Percentiles rank a stretch among this genome's conserved stretches.
Evolutionary conservation across 1,140 invertebrate genomes (phyloP).

Genomic region (Drosophila auraria): DNA sequence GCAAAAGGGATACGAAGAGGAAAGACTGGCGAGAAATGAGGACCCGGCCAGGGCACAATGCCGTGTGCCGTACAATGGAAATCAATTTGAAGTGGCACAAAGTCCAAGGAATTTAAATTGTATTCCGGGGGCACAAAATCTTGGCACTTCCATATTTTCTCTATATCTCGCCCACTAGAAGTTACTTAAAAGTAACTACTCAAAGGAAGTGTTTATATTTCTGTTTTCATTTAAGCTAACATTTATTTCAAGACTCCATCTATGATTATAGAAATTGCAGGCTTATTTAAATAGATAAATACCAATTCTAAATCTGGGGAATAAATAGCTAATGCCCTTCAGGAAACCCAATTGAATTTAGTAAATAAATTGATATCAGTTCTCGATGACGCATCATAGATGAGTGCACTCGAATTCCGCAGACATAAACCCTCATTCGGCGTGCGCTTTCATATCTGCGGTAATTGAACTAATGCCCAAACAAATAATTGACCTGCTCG

Average conservation of each 20-base stretch:
- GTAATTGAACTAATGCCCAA: constrained; percentile 46
- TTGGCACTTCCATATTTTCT: constrained; percentile 6
- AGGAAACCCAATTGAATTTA: neutral
- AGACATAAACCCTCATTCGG: neutral
- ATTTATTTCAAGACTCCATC: neutral
- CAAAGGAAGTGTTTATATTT: neutral
- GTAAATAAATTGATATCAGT: neutral
- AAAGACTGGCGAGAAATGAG: constrained; percentile 33
- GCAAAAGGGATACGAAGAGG: constrained; percentile 4
- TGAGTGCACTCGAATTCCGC: neutral
- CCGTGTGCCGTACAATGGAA: constrained; percentile 60
- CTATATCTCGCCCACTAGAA: neutral
- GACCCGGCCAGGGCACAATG: constrained; percentile 39
- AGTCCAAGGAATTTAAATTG: constrained; percentile 64
- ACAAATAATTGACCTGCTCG: constrained; percentile 45
- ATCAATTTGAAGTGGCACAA: constrained; percentile 51
- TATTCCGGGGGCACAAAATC: constrained; percentile 21
- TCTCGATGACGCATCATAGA: neutral
- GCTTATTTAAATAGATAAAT: too few relatives aligned
- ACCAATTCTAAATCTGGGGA: too few relatives aligned
- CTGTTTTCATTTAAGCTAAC: neutral
- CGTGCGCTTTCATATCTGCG: neutral
- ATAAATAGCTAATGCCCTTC: neutral
- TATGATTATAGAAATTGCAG: too few relatives aligned
- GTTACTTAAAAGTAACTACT: neutral